Conservation (phyloP, 2,888 invertebrate species). For the Eulithis prunata region DNA sequence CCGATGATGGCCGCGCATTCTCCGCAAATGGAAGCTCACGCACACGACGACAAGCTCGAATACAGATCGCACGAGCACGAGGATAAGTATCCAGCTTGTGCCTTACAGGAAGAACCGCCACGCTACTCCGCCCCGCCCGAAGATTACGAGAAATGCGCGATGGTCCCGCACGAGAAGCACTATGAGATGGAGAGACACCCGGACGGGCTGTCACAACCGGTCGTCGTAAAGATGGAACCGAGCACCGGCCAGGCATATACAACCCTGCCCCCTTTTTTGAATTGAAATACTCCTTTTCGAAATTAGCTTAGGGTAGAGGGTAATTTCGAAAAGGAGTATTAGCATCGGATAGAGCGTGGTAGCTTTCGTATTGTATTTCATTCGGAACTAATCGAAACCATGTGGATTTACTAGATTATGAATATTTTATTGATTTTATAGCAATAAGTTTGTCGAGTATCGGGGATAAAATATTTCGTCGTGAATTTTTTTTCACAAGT, state of each 20-base stretch:
- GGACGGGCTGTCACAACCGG: constrained; percentile 70
- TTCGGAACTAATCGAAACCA: neutral
- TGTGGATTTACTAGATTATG: constrained; percentile 25
- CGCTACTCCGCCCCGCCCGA: constrained; percentile 85
- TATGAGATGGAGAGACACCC: constrained; percentile 76
- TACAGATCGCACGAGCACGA: constrained; percentile 76
- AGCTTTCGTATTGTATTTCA: neutral
- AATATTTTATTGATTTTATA: constrained; percentile 45
- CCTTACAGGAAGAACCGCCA: constrained; percentile 77
- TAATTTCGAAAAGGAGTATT: constrained; percentile 84
- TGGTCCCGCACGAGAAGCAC: constrained; percentile 79
- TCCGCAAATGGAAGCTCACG: constrained; percentile 82
- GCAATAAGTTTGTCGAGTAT: constrained; percentile 27
- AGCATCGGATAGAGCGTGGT: constrained; percentile 28
- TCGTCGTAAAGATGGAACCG: constrained; percentile 85
- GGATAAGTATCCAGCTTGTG: constrained; percentile 77
- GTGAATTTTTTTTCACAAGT: constrained; percentile 24
- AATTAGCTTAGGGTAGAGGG: constrained; percentile 71
- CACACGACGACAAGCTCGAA: constrained; percentile 79
- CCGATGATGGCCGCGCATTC: constrained; percentile 87
- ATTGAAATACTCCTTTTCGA: constrained; percentile 86
- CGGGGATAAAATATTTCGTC: constrained; percentile 6
- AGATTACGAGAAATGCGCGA: constrained; percentile 85
- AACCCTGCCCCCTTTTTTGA: constrained; percentile 91
- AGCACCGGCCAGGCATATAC: constrained; percentile 85